These are phyloP conservation scores for Eptatretus atami DNA, from an alignment of 2,797 vertebrate species.

Conservation along the genomic window DNA sequence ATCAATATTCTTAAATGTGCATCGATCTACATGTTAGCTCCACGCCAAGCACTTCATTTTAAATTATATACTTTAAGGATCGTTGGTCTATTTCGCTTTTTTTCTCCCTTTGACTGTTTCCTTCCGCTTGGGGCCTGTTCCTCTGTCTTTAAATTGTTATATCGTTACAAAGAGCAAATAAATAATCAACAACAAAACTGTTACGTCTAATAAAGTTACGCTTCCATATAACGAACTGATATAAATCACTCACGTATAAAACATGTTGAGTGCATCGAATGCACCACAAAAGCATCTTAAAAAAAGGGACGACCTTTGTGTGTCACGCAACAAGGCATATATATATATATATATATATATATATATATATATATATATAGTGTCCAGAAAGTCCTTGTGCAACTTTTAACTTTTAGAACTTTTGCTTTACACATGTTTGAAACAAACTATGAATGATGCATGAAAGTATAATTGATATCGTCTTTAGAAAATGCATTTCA, in stretches of 20 bases:
- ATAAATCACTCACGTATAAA: conserved; percentile 3
- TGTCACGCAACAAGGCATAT: too few relatives aligned
- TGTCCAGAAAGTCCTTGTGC: too few relatives aligned
- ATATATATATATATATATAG: too few relatives aligned
- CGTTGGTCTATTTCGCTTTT: conserved; percentile 1
- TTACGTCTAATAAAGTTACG: conserved; percentile 3
- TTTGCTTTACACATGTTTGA: too few relatives aligned
- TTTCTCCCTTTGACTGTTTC: background rate
- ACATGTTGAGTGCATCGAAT: background rate
- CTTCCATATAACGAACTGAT: background rate
- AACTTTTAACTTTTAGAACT: too few relatives aligned
- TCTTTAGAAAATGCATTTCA: too few relatives aligned
- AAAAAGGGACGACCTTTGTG: too few relatives aligned
- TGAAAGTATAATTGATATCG: too few relatives aligned
- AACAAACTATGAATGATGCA: too few relatives aligned
- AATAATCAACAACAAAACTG: conserved; percentile 3
- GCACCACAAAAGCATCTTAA: background rate
- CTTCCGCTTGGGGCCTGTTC: background rate
- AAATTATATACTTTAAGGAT: conserved; percentile 3
- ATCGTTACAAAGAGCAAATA: conserved; percentile 4
- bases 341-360: too few relatives aligned
- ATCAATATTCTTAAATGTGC: conserved; percentile 2
- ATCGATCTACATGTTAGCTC: conserved; percentile 3
- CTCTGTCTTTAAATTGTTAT: conserved; percentile 3
- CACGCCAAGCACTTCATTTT: background rate